Conservation (phyloP, 2,797 vertebrate genomes). For the Alca torda region DNA sequence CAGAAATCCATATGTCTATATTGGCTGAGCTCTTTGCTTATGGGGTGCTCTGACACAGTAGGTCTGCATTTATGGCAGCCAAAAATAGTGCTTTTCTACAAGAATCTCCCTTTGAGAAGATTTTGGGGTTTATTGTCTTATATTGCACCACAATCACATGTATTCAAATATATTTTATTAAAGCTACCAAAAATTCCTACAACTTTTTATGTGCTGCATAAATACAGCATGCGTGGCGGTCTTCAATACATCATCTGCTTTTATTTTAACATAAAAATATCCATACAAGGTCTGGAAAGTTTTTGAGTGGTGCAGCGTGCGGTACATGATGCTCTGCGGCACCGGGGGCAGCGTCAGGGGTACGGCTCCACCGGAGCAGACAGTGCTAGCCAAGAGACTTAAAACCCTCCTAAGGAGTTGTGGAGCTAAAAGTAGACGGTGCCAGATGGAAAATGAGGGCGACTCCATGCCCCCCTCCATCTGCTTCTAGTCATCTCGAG, state of each 20-base stretch:
- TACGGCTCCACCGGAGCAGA: not conserved
- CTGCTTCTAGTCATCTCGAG: conserved; percentile 8
- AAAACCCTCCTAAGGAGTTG: not conserved
- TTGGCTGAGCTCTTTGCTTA: not conserved
- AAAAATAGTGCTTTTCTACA: not conserved
- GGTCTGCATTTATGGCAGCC: not conserved
- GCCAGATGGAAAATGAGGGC: conserved; percentile 35
- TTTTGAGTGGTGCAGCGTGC: not conserved
- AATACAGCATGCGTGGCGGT: not conserved
- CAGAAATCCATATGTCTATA: not conserved
- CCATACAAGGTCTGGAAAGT: not conserved
- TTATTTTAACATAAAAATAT: not conserved
- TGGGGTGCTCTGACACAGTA: not conserved
- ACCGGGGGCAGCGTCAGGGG: not conserved
- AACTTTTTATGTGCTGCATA: not conserved
- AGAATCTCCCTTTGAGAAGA: not conserved
- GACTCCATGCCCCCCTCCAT: conserved; percentile 13
- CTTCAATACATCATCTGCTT: not conserved
- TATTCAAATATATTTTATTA: not conserved
- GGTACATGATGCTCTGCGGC: not conserved
- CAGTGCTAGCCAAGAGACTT: not conserved
- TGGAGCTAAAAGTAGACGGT: conserved; percentile 28
- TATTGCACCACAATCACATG: not conserved
- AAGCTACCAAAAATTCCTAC: not conserved
- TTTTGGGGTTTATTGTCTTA: not conserved